Base-by-base conservation (phyloP, 1,140 invertebrate genomes). In the Heliconius congener region DNA sequence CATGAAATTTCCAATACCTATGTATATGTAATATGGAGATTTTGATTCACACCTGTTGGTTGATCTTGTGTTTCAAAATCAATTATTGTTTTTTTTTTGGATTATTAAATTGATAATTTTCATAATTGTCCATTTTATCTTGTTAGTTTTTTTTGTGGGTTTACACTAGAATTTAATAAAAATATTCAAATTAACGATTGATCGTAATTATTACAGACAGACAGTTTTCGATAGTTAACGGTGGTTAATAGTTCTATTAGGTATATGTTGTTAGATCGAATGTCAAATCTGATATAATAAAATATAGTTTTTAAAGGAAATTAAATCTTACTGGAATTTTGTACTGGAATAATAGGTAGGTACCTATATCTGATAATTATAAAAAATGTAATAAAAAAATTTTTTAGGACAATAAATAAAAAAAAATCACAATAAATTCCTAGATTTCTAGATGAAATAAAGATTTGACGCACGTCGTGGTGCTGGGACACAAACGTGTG, bases 81-180 rank as follows among this genome's bases (percentile, higher is more conserved):
- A 30, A 66, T 66, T 66, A 66, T 66, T 66, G 27, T 66, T 66
- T 27, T 66, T 66, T 66, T 66, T 27, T 0, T 13, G 23, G 9
- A 27, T 37, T 37, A 46, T 23, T 16, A 66, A 66, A 66, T 66
- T 66, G 13, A 18, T 66, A 27, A 66, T 66, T 66, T 66, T 66
- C 16, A 66, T 66, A 66, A 66, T 66, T 66, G 60, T 66, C 3
- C 30, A 66, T 66, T 66, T 66, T 66, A 66, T 66, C 60, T 66
- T 66, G 60, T 66, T 27, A 16, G 60, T 13, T 66, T 66, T 52
- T 23, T 66, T 66, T 66, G 60, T 66, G 23, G 60, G 23, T 30
- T 66, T 66, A 27, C 27, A 6, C 60, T 66, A 27, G 13, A 66
- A 66, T 27, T 66, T 66, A 27, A 66, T 66, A 30, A 30, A 66